Evolutionary conservation across 2,888 invertebrate species (phyloP), one percentile per base, ranked within the genome.

Genomic region (Labia minor): DNA sequence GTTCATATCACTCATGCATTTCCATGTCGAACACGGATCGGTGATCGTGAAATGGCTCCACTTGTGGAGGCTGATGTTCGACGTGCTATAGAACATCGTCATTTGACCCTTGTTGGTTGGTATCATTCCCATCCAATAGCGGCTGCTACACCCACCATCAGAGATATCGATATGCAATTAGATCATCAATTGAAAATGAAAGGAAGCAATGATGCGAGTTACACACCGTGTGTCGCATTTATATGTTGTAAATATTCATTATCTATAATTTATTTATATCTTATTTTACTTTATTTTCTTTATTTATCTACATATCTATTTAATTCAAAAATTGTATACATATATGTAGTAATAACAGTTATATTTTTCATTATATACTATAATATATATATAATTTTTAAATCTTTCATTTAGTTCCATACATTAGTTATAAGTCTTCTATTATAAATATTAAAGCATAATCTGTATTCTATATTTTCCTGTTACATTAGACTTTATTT

Each of bases 161-260:
- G 92, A 66, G 96, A 97, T 76, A 90, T 95, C 67, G 94, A 95
- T 75, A 87, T 90, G 68, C 96, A 97, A 78, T 80, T 97, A 70
- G 95, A 95, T 74, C 95, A 95, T 79, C 94, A 97, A 79, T 90
- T 96, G 67, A 89, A 89, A 75, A 92, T 96, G 91, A 90, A 94
- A 73, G 95, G 95, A 1, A 86, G 88, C 1, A 89, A 88, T 26
- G 94, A 95, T 79, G 88, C 90, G 70, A 90, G 89, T n/a, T 96
- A 95, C 74, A 88, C 90, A 49, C 96, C 96, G 2, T 95, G 95
- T 75, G 85, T 96, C 72, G 95, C 94, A 66, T 83, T 95, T 63
- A 93, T 96, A 74, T 88, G 92, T 74, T 93, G 95, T 95, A 82
- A 87, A 90, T 83, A 72, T 26, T 26, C 14, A 65, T 65, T 4